Evolutionary conservation across 2,797 vertebrate species (phyloP), one percentile per base, ranked within the genome.

Genomic region (Rhabdophis nuchalis): DNA sequence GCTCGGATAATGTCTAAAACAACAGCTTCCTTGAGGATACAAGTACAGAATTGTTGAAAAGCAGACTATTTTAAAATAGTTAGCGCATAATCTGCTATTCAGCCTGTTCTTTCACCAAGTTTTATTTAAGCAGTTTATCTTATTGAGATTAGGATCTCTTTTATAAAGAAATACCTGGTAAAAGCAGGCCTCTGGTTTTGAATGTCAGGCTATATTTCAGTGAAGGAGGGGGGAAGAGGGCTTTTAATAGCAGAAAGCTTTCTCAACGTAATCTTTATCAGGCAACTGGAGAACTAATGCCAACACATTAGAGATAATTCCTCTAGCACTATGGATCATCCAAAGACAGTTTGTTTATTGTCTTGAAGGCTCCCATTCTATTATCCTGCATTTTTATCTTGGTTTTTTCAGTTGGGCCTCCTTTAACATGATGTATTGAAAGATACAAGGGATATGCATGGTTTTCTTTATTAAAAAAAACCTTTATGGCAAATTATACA

Each of bases 81-180:
- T 93, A 20, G 50, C 90, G 94, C 29, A 89, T 94, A 96, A 96
- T 95, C 96, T 94, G 86, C 94, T 94, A 58, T 90, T 95, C 25
- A 72, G 94, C 93, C 95, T 92, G 89, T 86, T 96, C 96, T 97
- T 96, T 97, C 96, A 96, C 93, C 96, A 95, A 94, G 94, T 97
- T 96, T 95, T 95, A 97, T 96, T 97, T 96, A 96, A 96, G 96
- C 95, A 95, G 95, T 97, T 97, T 97, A 96, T 97, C 96, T 97
- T 97, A 94, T 94, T 94, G 94, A 96, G 96, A 97, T 97, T 96
- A 97, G 92, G 95, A 97, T 97, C 96, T 97, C 93, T 94, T 95
- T 94, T 95, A 94, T 68, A 96, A 94, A 96, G 96, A 94, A 95
- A 95, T 95, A 95, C 93, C 95, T 96, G 95, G 96, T 96, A 97